Evolutionary conservation across 2,113 vertebrate genomes (phyloP).

Genomic region (Antigone vipio): DNA sequence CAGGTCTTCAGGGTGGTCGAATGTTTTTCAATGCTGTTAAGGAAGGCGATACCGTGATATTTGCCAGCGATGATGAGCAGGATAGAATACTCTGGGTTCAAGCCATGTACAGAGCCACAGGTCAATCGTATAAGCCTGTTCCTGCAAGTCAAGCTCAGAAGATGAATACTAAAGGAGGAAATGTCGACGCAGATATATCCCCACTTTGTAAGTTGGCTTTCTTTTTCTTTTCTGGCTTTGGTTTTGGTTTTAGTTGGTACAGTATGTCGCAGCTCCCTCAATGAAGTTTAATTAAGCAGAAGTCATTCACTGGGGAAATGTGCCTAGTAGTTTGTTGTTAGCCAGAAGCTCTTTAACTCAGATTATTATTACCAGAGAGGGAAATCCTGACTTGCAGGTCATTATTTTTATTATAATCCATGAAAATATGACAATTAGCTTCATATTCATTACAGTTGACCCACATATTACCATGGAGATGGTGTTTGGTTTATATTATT

Average conservation of each 20-base stretch:
- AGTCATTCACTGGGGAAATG: not conserved
- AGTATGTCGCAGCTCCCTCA: not conserved
- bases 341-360: constrained; percentile 7
- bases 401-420: constrained; percentile 55
- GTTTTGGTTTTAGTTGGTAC: not conserved
- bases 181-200: constrained; percentile 73
- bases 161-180: constrained; percentile 82
- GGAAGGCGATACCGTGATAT: constrained; percentile 92
- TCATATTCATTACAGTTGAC: constrained; percentile 31
- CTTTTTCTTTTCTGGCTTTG: not conserved
- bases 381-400: constrained; percentile 42
- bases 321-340: constrained; percentile 18
- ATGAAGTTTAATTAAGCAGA: constrained; percentile 34
- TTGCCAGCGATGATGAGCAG: constrained; percentile 92
- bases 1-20: constrained; percentile 90
- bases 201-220: constrained; percentile 83
- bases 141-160: constrained; percentile 84
- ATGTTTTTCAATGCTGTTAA: constrained; percentile 94
- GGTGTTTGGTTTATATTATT: not conserved
- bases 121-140: constrained; percentile 94
- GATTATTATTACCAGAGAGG: not conserved
- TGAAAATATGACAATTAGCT: constrained; percentile 38
- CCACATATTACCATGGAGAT: constrained; percentile 36
- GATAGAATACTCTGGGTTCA: constrained; percentile 94
- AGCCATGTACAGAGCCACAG: constrained; percentile 96